A percentile compares a stretch with the other conserved stretches of the same genome.
Conservation (phyloP, 1,140 invertebrate species). For the Oncopodura yosiiana region DNA sequence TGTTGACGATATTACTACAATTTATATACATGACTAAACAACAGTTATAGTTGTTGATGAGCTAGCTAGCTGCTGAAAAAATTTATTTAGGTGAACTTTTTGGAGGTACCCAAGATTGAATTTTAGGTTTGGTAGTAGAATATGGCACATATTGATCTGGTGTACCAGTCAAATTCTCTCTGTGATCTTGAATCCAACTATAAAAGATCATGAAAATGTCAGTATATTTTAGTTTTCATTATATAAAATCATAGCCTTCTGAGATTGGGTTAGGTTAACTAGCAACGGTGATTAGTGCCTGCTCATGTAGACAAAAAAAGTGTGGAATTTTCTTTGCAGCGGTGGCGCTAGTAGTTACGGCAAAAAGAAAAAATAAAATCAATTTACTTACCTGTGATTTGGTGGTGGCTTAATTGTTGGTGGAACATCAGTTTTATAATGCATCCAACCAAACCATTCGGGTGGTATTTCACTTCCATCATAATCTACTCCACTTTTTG, state of each 20-base stretch:
- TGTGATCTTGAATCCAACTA: conserved; percentile 81
- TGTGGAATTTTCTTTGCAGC: not conserved
- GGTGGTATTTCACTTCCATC: conserved; percentile 87
- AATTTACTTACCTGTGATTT: conserved; percentile 35
- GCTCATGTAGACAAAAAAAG: not conserved
- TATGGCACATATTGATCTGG: conserved; percentile 70
- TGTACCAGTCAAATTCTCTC: conserved; percentile 73
- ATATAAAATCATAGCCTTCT: no score
- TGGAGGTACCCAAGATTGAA: conserved; percentile 72
- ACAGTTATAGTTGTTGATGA: no score
- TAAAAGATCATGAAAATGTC: conserved; percentile 57
- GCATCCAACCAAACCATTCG: conserved; percentile 82
- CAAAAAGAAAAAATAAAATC: no score
- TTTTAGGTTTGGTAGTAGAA: conserved; percentile 70
- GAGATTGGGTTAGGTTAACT: no score
- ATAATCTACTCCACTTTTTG: conserved; percentile 68
- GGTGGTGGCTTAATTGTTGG: conserved; percentile 46
- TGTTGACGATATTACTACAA: no score
- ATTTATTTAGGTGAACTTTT: no score
- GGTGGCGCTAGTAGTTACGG: no score
- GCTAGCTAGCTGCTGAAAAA: no score
- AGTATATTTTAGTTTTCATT: no score
- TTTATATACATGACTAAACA: no score
- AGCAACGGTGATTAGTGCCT: no score
- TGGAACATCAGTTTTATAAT: conserved; percentile 70